A percentile compares a stretch with the other conserved stretches of the same genome.
phyloP scores from a whole-genome alignment of 2,113 vertebrate species.

The Dromaius novaehollandiae region DNA sequence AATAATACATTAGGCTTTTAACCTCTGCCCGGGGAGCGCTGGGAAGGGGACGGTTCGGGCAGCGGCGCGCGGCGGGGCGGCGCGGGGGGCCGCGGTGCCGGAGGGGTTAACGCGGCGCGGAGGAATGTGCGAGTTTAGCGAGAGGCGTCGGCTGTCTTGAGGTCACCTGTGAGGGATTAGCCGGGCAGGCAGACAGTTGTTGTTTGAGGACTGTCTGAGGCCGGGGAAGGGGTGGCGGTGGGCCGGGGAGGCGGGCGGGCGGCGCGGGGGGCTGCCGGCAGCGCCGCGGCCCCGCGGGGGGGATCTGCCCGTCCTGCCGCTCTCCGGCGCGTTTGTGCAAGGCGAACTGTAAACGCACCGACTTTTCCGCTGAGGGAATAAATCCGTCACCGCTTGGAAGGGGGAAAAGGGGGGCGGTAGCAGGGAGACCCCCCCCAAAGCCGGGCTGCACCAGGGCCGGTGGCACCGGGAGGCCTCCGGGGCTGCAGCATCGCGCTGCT shows the following conservation, averaged over 20 bases:
- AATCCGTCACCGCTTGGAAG: neutral
- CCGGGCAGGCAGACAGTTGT: slow-evolving; percentile 73
- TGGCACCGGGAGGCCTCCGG: too few relatives aligned
- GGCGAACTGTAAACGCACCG: neutral
- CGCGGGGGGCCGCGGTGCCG: neutral
- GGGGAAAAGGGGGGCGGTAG: neutral
- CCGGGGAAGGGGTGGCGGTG: slow-evolving; percentile 43
- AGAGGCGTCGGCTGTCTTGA: slow-evolving; percentile 73
- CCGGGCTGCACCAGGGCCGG: neutral
- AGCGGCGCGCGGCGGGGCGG: neutral
- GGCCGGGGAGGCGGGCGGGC: neutral
- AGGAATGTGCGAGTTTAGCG: slow-evolving; percentile 76
- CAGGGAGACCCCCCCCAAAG: neutral
- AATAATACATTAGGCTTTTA: slow-evolving; percentile 77
- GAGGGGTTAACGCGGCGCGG: slow-evolving; percentile 72
- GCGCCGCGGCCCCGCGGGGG: slow-evolving; percentile 16
- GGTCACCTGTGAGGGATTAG: slow-evolving; percentile 85
- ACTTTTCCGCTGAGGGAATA: neutral
- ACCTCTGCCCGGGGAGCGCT: slow-evolving; percentile 72
- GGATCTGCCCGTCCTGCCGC: slow-evolving; percentile 62
- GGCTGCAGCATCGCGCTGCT: too few relatives aligned
- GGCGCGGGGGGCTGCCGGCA: neutral
- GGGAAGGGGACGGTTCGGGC: slow-evolving; percentile 59
- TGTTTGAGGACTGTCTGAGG: slow-evolving; percentile 81
- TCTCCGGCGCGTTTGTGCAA: neutral